Conservation (phyloP, 2,797 vertebrate species). For the Galago senegalensis region DNA sequence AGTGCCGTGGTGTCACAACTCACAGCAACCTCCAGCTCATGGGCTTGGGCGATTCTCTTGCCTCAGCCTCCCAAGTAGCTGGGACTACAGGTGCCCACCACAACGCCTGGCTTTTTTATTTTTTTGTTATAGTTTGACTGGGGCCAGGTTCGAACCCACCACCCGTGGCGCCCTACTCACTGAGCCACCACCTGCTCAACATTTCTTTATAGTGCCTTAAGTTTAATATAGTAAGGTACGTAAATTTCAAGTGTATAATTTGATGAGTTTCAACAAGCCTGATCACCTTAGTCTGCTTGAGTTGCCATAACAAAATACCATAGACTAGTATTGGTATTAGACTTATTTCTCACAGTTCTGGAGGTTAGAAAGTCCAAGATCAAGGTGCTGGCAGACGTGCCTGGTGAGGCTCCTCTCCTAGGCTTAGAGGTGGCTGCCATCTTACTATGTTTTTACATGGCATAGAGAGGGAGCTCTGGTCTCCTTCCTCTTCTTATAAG, state of each 20-base stretch:
- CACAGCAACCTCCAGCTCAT: too few relatives aligned
- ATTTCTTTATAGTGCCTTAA: neutral
- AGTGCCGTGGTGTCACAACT: too few relatives aligned
- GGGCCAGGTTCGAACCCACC: too few relatives aligned
- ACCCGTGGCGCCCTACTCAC: too few relatives aligned
- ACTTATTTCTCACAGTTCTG: neutral
- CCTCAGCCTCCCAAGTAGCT: too few relatives aligned
- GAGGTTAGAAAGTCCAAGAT: neutral
- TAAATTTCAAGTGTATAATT: neutral
- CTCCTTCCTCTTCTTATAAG: neutral
- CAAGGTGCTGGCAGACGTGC: neutral
- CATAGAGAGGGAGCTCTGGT: neutral
- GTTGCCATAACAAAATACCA: neutral
- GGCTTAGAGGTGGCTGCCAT: neutral
- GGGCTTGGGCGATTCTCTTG: too few relatives aligned
- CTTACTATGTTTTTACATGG: neutral
- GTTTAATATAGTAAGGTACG: neutral
- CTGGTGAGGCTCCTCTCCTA: neutral
- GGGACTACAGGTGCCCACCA: too few relatives aligned
- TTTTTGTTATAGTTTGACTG: too few relatives aligned
- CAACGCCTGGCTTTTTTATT: too few relatives aligned
- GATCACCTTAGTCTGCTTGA: neutral
- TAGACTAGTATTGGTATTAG: neutral
- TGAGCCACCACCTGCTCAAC: neutral
- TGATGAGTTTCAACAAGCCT: slow-evolving; percentile 1